Percentiles rank a stretch among this genome's conserved stretches.
phyloP scores from a whole-genome alignment of 2,888 invertebrate species.

The Gibbula magus region DNA sequence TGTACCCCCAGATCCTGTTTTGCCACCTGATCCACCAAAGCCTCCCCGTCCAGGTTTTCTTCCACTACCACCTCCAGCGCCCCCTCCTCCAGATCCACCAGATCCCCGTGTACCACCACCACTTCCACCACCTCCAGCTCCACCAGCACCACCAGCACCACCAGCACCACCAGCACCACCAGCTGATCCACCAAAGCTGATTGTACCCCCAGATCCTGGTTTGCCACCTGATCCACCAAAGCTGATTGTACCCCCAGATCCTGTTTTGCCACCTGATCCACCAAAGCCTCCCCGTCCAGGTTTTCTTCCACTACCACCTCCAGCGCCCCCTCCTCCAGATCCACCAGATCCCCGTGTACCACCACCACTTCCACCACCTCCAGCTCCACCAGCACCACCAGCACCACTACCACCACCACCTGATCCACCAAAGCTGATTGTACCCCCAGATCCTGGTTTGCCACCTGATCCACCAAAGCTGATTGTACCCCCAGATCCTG shows the following conservation, averaged over 20 bases:
- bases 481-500: neutral
- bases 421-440: neutral
- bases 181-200: neutral
- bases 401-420: neutral
- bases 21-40: neutral
- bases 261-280: neutral
- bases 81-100: neutral
- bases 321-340: neutral
- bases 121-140: conserved; percentile 7
- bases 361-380: conserved; percentile 13
- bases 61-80: too few species aligned
- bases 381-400: neutral
- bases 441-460: neutral
- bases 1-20: neutral
- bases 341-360: neutral
- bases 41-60: too few species aligned
- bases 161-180: neutral
- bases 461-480: neutral
- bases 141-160: neutral
- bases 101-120: neutral
- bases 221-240: neutral
- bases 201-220: neutral
- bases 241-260: neutral
- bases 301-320: too few species aligned
- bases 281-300: too few species aligned